These are phyloP conservation scores for Peromyscus maniculatus DNA, from an alignment of 2,113 vertebrate genomes.

Conservation along the genomic window DNA sequence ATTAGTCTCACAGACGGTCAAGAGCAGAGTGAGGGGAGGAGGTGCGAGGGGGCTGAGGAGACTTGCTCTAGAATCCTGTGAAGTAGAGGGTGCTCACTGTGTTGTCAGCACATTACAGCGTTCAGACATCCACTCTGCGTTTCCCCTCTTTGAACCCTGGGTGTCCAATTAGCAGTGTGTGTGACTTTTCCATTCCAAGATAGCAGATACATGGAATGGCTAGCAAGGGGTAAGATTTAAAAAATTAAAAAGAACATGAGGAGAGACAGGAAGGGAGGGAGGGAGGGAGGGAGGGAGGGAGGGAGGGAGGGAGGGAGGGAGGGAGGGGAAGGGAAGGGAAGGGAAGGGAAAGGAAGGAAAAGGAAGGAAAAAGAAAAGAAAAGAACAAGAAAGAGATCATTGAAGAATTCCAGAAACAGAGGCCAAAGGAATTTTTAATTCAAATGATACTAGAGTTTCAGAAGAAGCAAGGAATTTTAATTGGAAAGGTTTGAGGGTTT, in stretches of 20 bases:
- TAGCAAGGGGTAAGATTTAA: conserved; percentile 58
- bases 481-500: background rate
- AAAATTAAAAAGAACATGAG: background rate
- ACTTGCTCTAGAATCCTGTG: conserved; percentile 35
- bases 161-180: conserved; percentile 67
- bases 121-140: conserved; percentile 25
- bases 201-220: conserved; percentile 32
- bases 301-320: fast-evolving
- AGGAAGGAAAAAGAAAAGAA: fast-evolving
- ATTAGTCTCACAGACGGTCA: conserved; percentile 61
- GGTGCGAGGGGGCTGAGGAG: background rate
- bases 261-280: fast-evolving
- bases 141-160: conserved; percentile 60
- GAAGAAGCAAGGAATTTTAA: background rate
- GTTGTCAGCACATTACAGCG: background rate
- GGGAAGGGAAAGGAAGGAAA: fast-evolving
- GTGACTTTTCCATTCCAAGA: conserved; percentile 63
- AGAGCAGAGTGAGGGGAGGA: background rate
- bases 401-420: conserved; percentile 2
- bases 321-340: fast-evolving
- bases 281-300: fast-evolving
- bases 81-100: conserved; percentile 26
- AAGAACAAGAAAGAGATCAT: background rate
- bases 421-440: background rate
- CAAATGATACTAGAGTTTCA: conserved; percentile 15